Percentiles rank a stretch among this genome's conserved stretches.
These are phyloP conservation scores for Pristionchus exspectatus DNA, from an alignment of 2,888 invertebrate species.

Conservation along the genomic window DNA sequence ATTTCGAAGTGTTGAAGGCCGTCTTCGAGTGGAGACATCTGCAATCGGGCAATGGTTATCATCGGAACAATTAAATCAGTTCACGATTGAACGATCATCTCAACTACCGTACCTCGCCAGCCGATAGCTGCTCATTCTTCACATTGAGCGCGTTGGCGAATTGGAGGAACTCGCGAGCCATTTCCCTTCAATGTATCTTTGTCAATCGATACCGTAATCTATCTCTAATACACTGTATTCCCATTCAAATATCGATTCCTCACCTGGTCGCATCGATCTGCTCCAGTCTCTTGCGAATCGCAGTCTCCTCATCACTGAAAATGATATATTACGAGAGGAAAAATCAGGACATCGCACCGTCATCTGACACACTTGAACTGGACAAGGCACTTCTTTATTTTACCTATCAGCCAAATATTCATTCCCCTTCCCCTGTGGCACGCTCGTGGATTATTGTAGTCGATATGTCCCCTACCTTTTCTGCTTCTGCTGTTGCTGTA, in stretches of 20 bases:
- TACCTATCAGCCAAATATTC: too few relatives aligned
- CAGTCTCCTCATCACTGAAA: not conserved
- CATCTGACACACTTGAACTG: not conserved
- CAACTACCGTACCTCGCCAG: constrained; percentile 23
- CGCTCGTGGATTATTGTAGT: not conserved
- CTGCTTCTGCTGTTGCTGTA: constrained; percentile 85
- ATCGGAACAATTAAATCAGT: constrained; percentile 2
- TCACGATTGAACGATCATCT: not conserved
- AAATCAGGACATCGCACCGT: not conserved
- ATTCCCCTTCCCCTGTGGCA: too few relatives aligned
- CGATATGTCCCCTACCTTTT: constrained; percentile 80
- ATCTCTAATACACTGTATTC: not conserved
- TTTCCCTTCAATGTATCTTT: constrained; percentile 83
- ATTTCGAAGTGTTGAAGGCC: constrained; percentile 48
- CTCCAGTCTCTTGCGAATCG: constrained; percentile 85
- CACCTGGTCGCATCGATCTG: constrained; percentile 92
- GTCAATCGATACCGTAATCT: not conserved
- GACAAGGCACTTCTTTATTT: too few relatives aligned
- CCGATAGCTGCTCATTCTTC: not conserved
- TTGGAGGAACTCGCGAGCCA: constrained; percentile 90
- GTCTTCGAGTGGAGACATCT: not conserved
- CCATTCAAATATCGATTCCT: not conserved
- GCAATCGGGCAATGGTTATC: not conserved
- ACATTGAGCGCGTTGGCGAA: constrained; percentile 13
- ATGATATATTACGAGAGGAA: not conserved